Conservation (phyloP, 2,113 vertebrate genomes). For the Rhabdomys dilectus region DNA sequence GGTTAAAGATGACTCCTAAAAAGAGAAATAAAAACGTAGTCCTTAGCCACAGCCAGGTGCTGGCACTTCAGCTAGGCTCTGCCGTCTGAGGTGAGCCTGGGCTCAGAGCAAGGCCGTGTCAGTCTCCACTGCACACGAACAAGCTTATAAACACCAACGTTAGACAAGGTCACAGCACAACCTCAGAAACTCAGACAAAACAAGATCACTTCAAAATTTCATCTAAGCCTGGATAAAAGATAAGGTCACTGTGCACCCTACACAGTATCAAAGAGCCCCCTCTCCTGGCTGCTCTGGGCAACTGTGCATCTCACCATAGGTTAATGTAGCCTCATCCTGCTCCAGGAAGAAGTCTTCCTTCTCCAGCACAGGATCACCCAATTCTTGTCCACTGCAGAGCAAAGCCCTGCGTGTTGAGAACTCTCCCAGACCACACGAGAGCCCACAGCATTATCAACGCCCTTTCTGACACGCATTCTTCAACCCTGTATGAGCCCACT, state of each 20-base stretch:
- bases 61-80: neutral
- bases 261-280: slow-evolving; percentile 60
- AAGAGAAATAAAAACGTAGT: neutral
- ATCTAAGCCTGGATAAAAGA: neutral
- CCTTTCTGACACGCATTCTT: neutral
- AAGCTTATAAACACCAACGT: slow-evolving; percentile 41
- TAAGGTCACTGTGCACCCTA: slow-evolving; percentile 24
- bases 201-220: slow-evolving; percentile 58
- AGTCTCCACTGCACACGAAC: slow-evolving; percentile 14
- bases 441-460: neutral
- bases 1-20: neutral
- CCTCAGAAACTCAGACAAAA: slow-evolving; percentile 59
- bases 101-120: neutral
- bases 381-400: neutral
- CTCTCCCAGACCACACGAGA: neutral
- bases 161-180: slow-evolving; percentile 22
- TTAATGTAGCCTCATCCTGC: neutral
- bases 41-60: too few relatives aligned
- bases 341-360: neutral
- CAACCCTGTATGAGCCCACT: neutral
- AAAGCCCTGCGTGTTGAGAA: neutral
- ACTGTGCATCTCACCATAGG: neutral
- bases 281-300: slow-evolving; percentile 47
- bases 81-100: neutral
- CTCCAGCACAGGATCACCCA: neutral